phyloP scores from a whole-genome alignment of 2,888 invertebrate species.

The Hydroisotoma schaefferi region DNA sequence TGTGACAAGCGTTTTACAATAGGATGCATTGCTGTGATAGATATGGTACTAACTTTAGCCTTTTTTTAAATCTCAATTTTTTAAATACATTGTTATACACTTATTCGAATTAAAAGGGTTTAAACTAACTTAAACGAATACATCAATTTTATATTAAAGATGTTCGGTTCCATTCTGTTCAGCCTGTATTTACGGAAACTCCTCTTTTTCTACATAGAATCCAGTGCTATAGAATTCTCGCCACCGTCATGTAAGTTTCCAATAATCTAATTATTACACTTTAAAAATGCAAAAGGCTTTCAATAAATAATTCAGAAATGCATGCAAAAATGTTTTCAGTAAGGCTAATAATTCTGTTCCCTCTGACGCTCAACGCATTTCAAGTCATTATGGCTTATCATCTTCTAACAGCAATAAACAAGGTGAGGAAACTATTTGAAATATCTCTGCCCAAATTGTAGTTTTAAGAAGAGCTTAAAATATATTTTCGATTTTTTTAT shows the following conservation, averaged over 20 bases:
- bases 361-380: conserved; percentile 26
- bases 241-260: conserved; percentile 15
- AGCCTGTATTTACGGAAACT: conserved; percentile 19
- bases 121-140: no score
- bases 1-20: conserved; percentile 4
- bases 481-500: neutral
- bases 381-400: conserved; percentile 27
- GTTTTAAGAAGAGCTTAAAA: neutral
- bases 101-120: no score
- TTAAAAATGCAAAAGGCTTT: neutral
- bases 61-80: neutral
- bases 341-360: conserved; percentile 20
- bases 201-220: conserved; percentile 5
- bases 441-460: neutral
- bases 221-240: conserved; percentile 2
- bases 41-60: conserved; percentile 14
- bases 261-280: no score
- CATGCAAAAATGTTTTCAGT: conserved; percentile 3
- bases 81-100: neutral
- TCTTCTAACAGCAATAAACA: conserved; percentile 12
- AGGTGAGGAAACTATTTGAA: conserved; percentile 10
- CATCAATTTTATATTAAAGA: conserved; percentile 7
- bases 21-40: conserved; percentile 19
- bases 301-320: neutral
- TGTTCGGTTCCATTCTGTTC: conserved; percentile 21